phyloP scores from a whole-genome alignment of 1,140 invertebrate species.

The Eriosoma lanigerum region DNA sequence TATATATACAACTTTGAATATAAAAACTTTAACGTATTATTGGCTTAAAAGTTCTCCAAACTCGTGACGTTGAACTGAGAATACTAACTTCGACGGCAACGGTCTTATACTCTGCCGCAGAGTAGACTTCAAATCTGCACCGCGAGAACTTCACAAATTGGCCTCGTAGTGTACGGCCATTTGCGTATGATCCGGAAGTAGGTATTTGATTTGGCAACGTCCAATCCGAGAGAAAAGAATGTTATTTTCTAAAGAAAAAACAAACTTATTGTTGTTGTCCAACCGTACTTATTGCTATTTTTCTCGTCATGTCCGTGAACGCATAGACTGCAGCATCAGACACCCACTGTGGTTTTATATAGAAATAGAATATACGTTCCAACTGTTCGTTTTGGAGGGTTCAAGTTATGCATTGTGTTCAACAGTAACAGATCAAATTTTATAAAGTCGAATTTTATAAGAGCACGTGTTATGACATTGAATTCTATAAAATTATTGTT shows the following conservation, averaged over 20 bases:
- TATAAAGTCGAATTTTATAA: too few species aligned
- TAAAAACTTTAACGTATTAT: constrained; percentile 36
- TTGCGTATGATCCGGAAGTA: neutral
- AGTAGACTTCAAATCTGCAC: constrained; percentile 19
- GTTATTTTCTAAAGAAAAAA: too few species aligned
- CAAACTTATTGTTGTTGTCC: neutral
- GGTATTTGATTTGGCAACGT: too few species aligned
- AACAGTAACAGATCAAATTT: too few species aligned
- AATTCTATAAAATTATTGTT: too few species aligned
- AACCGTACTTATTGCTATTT: neutral
- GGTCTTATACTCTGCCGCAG: neutral
- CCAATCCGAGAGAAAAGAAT: too few species aligned
- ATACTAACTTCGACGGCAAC: neutral
- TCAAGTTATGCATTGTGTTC: too few species aligned
- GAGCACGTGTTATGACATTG: too few species aligned
- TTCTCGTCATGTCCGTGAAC: neutral
- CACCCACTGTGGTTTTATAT: too few species aligned
- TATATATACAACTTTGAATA: neutral
- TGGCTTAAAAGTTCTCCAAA: constrained; percentile 28
- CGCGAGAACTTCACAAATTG: neutral
- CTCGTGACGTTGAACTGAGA: constrained; percentile 17
- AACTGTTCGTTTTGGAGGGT: too few species aligned
- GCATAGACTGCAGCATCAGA: too few species aligned
- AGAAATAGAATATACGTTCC: too few species aligned
- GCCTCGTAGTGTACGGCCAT: neutral